Evolutionary conservation across 2,888 invertebrate genomes (phyloP).

Genomic region (Xanthorhoe designata): DNA sequence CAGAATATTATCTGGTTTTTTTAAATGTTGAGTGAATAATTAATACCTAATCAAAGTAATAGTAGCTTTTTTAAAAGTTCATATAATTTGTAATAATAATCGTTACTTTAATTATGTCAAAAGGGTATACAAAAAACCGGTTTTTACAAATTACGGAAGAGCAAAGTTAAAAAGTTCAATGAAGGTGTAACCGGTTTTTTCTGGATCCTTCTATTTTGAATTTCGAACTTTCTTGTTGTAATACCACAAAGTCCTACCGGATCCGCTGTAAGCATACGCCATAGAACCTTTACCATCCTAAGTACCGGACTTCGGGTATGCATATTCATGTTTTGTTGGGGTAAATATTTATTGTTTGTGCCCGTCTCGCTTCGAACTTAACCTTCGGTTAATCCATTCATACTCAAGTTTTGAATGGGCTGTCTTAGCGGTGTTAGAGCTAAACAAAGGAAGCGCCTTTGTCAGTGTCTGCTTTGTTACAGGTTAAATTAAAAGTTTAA

Average conservation of each 20-base stretch:
- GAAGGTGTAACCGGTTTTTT: neutral
- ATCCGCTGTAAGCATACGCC: conserved; percentile 5
- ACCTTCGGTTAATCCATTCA: conserved; percentile 35
- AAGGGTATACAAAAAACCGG: neutral
- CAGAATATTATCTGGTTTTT: too few species aligned
- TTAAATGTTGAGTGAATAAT: too few species aligned
- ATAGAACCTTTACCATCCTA: conserved; percentile 14
- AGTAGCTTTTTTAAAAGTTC: too few species aligned
- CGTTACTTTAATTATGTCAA: neutral
- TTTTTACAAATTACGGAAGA: neutral
- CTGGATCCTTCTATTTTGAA: neutral
- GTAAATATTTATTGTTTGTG: conserved; percentile 49
- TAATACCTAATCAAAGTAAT: too few species aligned
- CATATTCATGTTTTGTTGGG: conserved; percentile 53
- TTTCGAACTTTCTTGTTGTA: conserved; percentile 11
- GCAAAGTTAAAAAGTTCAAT: neutral
- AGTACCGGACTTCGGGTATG: conserved; percentile 42
- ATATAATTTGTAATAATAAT: too few species aligned
- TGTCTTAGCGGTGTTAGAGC: conserved; percentile 9
- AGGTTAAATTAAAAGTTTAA: conserved; percentile 19
- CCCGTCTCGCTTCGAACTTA: conserved; percentile 44
- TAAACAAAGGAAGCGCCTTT: conserved; percentile 14
- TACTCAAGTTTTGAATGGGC: conserved; percentile 22
- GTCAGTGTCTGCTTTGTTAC: conserved; percentile 1
- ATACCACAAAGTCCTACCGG: neutral